Conservation (phyloP, 2,888 invertebrate genomes). For the Conomelus anceps region DNA sequence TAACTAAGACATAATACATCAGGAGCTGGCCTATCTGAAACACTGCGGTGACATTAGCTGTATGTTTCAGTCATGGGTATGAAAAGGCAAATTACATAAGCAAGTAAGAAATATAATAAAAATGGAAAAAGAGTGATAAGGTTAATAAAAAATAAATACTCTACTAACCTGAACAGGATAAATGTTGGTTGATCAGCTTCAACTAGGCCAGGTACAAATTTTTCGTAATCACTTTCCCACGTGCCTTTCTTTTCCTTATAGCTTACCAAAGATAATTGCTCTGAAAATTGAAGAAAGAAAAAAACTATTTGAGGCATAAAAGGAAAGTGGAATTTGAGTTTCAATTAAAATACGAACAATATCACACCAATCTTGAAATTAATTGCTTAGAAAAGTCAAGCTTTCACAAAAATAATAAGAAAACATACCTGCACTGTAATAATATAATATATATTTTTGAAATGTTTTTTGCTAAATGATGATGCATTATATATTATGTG, state of each 20-base stretch:
- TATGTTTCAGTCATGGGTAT: too few relatives aligned
- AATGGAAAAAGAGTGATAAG: neutral
- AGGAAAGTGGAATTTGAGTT: too few relatives aligned
- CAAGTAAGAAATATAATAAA: too few relatives aligned
- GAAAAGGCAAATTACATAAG: too few relatives aligned
- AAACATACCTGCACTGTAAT: neutral
- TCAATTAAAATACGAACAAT: too few relatives aligned
- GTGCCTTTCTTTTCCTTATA: conserved; percentile 60
- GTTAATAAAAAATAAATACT: conserved; percentile 6
- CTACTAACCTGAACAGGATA: conserved; percentile 67
- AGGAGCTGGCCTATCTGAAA: too few relatives aligned
- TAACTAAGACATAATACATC: too few relatives aligned
- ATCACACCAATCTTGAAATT: too few relatives aligned
- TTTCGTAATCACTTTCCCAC: conserved; percentile 84
- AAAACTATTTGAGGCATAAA: conserved; percentile 24
- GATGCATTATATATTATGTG: too few relatives aligned
- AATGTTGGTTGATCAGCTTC: conserved; percentile 83
- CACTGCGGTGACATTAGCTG: too few relatives aligned
- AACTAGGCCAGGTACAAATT: conserved; percentile 60
- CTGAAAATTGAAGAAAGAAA: conserved; percentile 48
- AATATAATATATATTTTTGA: neutral
- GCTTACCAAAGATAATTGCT: conserved; percentile 63
- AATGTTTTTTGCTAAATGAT: too few relatives aligned
- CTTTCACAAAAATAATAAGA: neutral
- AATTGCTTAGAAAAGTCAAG: too few relatives aligned